Base-by-base conservation (phyloP, 2,888 invertebrate genomes). In the Escarpia spicata region DNA sequence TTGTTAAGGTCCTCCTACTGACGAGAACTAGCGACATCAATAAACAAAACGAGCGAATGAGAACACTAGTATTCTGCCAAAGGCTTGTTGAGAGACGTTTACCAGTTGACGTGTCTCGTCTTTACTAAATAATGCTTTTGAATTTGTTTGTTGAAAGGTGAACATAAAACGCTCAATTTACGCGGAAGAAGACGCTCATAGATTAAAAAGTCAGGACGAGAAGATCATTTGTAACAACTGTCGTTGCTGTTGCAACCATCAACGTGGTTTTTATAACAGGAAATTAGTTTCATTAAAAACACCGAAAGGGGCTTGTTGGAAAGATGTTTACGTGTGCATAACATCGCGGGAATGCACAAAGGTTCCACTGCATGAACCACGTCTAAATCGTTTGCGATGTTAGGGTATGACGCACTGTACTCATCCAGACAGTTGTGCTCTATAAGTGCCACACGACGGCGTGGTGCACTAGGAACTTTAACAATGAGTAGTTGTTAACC, bases 121-220 rank as follows among this genome's bases (percentile, higher is more conserved):
- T 75, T 75, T 75, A 26, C 26, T 75, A 26, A 75, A 75, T 75
- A 75, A 75, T 75, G 75, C 75, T 75, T 75, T 75, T 75, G 75
- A 75, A 75, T 75, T 75, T 75, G 75, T 26, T 26, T 75, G 75
- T 75, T 75, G 75, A 75, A 75, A 75, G 75, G 75, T 75, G 75
- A 75, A 75, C 26, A 75, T 75, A 75, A 75, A 75, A 75, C 26
- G 75, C 75, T 75, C 75, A 75, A 75, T 75, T 75, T 75, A n/a
- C 75, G 75, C 75, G 75, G 75, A 75, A 75, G 19, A 75, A 75
- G 75, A 52, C 52, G 15, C n/a, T 6, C 15, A 75, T 4, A 75
- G 75, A 26, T 19, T 26, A 75, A 75, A 75, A 75, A 75, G n/a
- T 75, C 75, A 6, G 19, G 19, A 26, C 26, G 75, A 75, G 75